A percentile compares a stretch with the other conserved stretches of the same genome.
These are phyloP conservation scores for Holacanthella duospinosa DNA, from an alignment of 2,888 invertebrate genomes.

Conservation along the genomic window DNA sequence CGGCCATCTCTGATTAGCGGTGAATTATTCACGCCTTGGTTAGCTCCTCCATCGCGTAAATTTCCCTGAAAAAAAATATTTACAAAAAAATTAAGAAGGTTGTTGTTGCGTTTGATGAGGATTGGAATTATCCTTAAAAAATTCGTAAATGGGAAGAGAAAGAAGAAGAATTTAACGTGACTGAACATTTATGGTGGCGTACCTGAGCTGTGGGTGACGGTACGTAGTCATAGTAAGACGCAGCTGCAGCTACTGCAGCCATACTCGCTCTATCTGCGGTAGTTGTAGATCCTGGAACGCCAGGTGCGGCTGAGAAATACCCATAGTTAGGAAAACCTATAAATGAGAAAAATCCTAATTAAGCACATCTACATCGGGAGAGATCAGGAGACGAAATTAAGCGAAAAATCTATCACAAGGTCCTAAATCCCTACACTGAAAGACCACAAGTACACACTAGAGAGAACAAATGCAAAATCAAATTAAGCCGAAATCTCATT, in stretches of 20 bases:
- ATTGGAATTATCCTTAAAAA: no score
- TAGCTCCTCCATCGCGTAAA: constrained; percentile 34
- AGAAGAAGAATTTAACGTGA: neutral
- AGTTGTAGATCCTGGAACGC: constrained; percentile 45
- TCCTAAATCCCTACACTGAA: neutral
- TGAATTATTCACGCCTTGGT: constrained; percentile 32
- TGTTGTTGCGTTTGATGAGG: no score
- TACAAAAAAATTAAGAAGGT: neutral
- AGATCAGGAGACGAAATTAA: neutral
- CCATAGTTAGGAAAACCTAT: constrained; percentile 46
- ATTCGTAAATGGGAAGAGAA: neutral
- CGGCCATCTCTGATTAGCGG: constrained; percentile 33
- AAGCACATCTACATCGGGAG: neutral
- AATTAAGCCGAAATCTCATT: constrained; percentile 3
- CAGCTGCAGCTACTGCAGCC: constrained; percentile 44
- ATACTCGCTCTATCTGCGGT: constrained; percentile 35
- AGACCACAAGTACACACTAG: neutral
- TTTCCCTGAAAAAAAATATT: constrained; percentile 31
- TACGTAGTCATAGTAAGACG: constrained; percentile 39
- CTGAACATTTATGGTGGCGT: constrained; percentile 7
- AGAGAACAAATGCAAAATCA: neutral
- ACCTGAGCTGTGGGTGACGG: constrained; percentile 38
- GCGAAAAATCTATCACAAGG: no score
- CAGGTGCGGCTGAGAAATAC: constrained; percentile 44
- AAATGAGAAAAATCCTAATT: constrained; percentile 21